phyloP scores from a whole-genome alignment of 64 coral and sea anemone genomes.

The Catalaphyllia jardinei region DNA sequence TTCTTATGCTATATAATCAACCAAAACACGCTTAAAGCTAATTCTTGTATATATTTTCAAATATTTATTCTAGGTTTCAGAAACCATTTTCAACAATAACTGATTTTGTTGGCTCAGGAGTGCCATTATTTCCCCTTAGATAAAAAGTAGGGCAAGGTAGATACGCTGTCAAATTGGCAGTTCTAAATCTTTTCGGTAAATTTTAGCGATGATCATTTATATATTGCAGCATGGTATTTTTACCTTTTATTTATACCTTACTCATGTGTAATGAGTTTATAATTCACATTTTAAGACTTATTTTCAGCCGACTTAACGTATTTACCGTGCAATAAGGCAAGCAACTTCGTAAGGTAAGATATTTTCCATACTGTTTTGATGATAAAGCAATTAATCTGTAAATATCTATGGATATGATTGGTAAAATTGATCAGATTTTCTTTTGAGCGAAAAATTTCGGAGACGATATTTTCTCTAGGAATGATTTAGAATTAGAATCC shows the following conservation, averaged over 20 bases:
- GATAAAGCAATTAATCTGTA: not conserved
- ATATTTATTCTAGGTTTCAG: not conserved
- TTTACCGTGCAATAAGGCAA: not conserved
- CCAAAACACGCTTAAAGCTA: not conserved
- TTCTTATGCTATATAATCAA: not conserved
- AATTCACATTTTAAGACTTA: not conserved
- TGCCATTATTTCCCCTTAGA: not conserved
- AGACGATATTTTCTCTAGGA: not conserved
- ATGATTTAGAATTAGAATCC: not conserved
- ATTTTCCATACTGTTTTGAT: not conserved
- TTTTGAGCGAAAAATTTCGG: not conserved
- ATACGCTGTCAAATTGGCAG: conserved; percentile 26
- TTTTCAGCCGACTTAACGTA: conserved; percentile 2
- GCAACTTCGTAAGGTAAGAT: not conserved
- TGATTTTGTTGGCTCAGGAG: not conserved
- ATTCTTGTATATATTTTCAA: conserved; percentile 10
- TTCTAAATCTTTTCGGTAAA: not conserved
- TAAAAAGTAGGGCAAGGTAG: not conserved
- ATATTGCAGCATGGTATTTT: not conserved
- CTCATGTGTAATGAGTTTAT: not conserved
- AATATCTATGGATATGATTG: not conserved
- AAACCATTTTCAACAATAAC: conserved; percentile 12
- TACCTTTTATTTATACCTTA: conserved; percentile 8
- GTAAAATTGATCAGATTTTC: not conserved
- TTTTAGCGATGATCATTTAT: conserved; percentile 1